A percentile compares a stretch with the other conserved stretches of the same genome.
phyloP scores from a whole-genome alignment of 2,888 invertebrate species.

The Tanytarsus gracilentus region DNA sequence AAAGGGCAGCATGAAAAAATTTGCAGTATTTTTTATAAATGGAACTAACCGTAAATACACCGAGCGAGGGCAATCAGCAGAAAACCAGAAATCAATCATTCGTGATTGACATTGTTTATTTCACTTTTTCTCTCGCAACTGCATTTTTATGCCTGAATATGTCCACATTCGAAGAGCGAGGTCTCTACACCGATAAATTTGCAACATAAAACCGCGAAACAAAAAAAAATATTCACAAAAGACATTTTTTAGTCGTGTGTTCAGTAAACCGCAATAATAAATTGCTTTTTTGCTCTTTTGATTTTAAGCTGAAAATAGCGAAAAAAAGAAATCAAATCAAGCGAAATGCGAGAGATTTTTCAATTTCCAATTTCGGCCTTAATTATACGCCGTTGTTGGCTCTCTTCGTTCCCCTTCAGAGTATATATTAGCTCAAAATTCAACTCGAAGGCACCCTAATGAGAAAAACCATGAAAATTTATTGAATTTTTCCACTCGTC shows the following conservation, averaged over 20 bases:
- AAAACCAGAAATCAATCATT: no score
- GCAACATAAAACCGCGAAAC: not conserved
- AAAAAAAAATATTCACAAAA: not conserved
- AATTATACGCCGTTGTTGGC: no score
- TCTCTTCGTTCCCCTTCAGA: no score
- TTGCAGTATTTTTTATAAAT: no score
- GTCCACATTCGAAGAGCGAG: not conserved
- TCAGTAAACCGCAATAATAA: not conserved
- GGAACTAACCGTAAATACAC: no score
- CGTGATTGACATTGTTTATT: no score
- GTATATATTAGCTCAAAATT: not conserved
- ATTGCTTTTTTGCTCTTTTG: no score
- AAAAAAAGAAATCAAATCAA: no score
- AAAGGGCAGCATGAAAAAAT: no score
- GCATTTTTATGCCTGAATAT: not conserved
- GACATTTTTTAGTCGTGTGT: not conserved
- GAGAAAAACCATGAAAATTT: slow-evolving; percentile 7
- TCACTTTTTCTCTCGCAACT: not conserved
- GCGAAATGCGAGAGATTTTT: not conserved
- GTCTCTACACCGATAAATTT: not conserved
- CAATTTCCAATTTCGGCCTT: no score
- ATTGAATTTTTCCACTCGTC: slow-evolving; percentile 15
- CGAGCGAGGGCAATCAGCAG: no score
- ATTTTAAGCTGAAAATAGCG: no score
- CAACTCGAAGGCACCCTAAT: slow-evolving; percentile 2